Evolutionary conservation across 2,113 vertebrate genomes (phyloP).

Genomic region (Gymnorhina tibicen): DNA sequence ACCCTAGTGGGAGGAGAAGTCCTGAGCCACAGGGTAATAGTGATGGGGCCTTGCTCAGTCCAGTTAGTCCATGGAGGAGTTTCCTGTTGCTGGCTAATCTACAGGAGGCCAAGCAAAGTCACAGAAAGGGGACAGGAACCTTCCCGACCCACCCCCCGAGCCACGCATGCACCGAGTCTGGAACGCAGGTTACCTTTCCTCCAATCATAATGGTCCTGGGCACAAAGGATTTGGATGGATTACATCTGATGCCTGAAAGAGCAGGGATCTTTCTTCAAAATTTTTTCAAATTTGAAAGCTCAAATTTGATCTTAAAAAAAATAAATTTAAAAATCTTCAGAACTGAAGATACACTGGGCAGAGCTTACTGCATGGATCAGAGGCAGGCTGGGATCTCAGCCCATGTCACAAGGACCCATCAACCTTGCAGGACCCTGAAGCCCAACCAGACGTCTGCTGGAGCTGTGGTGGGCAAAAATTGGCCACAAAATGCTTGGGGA

Average conservation of each 20-base stretch:
- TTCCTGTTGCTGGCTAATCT: not conserved
- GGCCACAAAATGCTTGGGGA: not conserved
- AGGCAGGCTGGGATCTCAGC: not conserved
- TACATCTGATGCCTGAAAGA: slow-evolving; percentile 82
- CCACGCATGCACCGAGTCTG: accelerated
- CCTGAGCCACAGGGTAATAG: not conserved
- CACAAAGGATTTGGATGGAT: slow-evolving; percentile 80
- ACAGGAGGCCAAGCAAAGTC: not conserved
- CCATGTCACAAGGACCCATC: not conserved
- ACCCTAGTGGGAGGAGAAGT: not conserved
- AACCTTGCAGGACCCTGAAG: not conserved
- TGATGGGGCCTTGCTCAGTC: not conserved
- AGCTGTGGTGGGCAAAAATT: not conserved
- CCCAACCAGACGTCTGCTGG: not conserved
- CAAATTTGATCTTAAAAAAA: not conserved
- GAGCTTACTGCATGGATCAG: not conserved
- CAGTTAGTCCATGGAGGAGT: not conserved
- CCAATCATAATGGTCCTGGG: slow-evolving; percentile 88
- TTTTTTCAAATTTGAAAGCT: not conserved
- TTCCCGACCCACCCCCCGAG: not conserved
- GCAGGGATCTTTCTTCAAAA: not conserved
- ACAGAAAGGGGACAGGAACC: not conserved
- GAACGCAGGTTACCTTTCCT: slow-evolving; percentile 75
- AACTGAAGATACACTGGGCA: not conserved
- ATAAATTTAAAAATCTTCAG: not conserved